phyloP scores from a whole-genome alignment of 2,888 invertebrate genomes.

The Acheta domesticus region DNA sequence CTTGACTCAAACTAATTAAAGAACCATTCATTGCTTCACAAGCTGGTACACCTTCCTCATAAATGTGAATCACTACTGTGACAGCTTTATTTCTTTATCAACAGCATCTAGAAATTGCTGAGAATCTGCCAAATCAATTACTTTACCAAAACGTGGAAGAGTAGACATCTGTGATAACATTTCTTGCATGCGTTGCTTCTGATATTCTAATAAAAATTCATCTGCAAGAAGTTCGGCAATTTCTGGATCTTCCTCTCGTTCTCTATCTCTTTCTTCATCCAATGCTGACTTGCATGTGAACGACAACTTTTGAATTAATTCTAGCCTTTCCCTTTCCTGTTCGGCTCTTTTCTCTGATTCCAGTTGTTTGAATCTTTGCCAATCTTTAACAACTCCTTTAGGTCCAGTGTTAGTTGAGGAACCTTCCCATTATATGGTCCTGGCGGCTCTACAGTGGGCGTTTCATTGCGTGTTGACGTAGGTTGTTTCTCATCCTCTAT shows the following conservation, averaged over 20 bases:
- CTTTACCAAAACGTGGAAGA: conserved; percentile 70
- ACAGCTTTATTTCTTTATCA: conserved; percentile 82
- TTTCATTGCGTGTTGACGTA: conserved; percentile 25
- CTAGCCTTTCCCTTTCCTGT: conserved; percentile 71
- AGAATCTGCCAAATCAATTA: conserved; percentile 66
- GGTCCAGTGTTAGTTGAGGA: conserved; percentile 91
- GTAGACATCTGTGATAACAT: conserved; percentile 64
- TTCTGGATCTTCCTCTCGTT: conserved; percentile 70
- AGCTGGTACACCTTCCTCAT: conserved; percentile 65
- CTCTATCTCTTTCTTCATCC: conserved; percentile 74
- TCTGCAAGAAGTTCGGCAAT: conserved; percentile 78
- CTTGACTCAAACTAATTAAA: conserved; percentile 66
- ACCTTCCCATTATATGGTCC: conserved; percentile 70
- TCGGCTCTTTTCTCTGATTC: conserved; percentile 76
- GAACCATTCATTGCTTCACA: conserved; percentile 83
- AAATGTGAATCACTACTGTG: conserved; percentile 85
- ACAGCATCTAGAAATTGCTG: conserved; percentile 81
- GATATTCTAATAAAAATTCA: conserved; percentile 78
- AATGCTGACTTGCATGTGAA: conserved; percentile 71
- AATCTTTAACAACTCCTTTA: conserved; percentile 93
- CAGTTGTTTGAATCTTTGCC: conserved; percentile 87
- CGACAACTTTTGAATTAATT: conserved; percentile 79
- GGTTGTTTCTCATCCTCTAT: conserved; percentile 47
- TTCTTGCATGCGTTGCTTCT: conserved; percentile 86
- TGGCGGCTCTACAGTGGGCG: conserved; percentile 44